phyloP scores from a whole-genome alignment of 2,113 vertebrate species.

The Dolichallabes microphthalmus region DNA sequence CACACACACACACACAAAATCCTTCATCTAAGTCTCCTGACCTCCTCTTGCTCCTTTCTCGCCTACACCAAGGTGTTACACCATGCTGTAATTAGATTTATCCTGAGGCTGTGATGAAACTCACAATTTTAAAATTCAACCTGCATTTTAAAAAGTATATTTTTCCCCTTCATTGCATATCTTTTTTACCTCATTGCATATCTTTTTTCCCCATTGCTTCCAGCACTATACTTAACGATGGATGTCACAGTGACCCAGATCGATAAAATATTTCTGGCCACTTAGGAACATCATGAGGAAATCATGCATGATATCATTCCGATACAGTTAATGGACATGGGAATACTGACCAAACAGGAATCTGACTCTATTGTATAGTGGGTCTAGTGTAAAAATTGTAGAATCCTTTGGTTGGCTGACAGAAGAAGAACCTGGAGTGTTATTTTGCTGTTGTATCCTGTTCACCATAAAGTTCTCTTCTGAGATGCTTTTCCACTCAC shows the following conservation, averaged over 20 bases:
- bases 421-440: background rate
- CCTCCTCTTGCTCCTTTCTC: background rate
- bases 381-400: background rate
- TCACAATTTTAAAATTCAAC: background rate
- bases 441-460: background rate
- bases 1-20: background rate
- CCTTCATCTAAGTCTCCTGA: background rate
- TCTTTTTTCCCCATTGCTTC: background rate
- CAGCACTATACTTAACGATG: background rate
- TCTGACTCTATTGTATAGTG: background rate
- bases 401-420: background rate
- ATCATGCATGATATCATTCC: background rate
- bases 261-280: background rate
- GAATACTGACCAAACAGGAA: background rate
- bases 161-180: background rate
- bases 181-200: background rate
- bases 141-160: background rate
- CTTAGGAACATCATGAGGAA: background rate
- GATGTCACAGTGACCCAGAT: conserved; percentile 7
- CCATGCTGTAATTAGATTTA: background rate
- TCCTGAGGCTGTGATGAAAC: background rate
- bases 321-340: background rate
- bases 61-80: conserved; percentile 1
- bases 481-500: background rate
- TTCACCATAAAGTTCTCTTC: background rate